These are phyloP conservation scores for Meiosimyza platycephala DNA, from an alignment of 2,888 invertebrate species.

Conservation along the genomic window DNA sequence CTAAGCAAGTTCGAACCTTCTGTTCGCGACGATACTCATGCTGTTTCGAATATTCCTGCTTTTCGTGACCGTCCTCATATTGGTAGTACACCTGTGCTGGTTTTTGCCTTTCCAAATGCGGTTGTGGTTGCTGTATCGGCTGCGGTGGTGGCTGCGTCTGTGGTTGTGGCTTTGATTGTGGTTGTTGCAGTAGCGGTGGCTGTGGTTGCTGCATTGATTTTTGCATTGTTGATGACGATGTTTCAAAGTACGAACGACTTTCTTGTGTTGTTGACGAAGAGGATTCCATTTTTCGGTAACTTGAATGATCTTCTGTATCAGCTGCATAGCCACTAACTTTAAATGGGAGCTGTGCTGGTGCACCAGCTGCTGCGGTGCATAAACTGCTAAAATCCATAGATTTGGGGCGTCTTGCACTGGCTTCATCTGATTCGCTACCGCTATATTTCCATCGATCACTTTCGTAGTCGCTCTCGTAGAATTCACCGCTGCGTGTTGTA, in stretches of 20 bases:
- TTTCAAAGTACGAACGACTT: constrained; percentile 58
- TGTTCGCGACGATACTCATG: constrained; percentile 57
- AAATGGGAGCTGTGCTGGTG: constrained; percentile 63
- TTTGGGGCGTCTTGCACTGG: constrained; percentile 65
- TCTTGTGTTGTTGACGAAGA: constrained; percentile 47
- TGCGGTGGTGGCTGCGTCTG: constrained; percentile 25
- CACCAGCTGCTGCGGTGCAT: constrained; percentile 48
- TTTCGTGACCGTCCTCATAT: constrained; percentile 48
- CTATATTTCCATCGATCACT: constrained; percentile 77
- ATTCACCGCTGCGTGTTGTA: constrained; percentile 70
- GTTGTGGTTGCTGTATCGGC: constrained; percentile 16
- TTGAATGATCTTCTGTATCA: constrained; percentile 76
- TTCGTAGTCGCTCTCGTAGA: constrained; percentile 76
- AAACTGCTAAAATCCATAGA: constrained; percentile 66
- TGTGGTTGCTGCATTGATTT: constrained; percentile 37
- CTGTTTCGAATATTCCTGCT: constrained; percentile 44
- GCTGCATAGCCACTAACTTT: constrained; percentile 75
- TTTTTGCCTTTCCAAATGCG: constrained; percentile 50
- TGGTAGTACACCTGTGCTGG: constrained; percentile 53
- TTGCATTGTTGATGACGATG: constrained; percentile 46
- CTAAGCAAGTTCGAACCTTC: constrained; percentile 60
- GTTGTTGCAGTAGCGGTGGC: constrained; percentile 1
- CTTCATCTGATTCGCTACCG: constrained; percentile 75
- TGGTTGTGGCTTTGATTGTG: constrained; percentile 4
- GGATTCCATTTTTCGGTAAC: constrained; percentile 59